Conservation (phyloP, 2,888 invertebrate species). For the Empis livida region DNA sequence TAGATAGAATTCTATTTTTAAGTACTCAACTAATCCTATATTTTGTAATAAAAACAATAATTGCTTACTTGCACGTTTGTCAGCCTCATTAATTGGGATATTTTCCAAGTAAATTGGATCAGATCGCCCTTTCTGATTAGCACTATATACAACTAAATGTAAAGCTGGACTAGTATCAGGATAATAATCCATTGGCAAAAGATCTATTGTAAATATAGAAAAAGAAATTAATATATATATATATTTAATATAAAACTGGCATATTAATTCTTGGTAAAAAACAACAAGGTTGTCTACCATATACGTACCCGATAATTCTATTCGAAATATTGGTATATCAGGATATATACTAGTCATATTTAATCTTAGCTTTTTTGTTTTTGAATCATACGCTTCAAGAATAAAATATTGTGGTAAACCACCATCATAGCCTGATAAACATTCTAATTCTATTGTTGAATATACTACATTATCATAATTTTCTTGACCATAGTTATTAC, state of each 20-base stretch:
- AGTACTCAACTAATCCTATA: too few relatives aligned
- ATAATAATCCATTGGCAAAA: conserved; percentile 33
- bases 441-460: conserved; percentile 60
- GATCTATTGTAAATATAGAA: conserved; percentile 21
- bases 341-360: conserved; percentile 50
- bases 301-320: conserved; percentile 35
- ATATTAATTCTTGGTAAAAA: neutral
- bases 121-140: conserved; percentile 74
- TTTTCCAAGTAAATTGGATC: conserved; percentile 72
- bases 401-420: conserved; percentile 76
- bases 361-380: conserved; percentile 53
- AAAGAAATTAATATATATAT: neutral
- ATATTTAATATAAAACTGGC: neutral
- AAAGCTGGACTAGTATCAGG: conserved; percentile 45
- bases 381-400: conserved; percentile 67
- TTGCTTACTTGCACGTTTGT: conserved; percentile 62
- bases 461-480: conserved; percentile 35
- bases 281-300: neutral
- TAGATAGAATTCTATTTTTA: too few relatives aligned
- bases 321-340: conserved; percentile 48
- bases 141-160: conserved; percentile 67
- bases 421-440: conserved; percentile 79
- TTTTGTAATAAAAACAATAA: too few relatives aligned
- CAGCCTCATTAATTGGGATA: conserved; percentile 76
- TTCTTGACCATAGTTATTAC: conserved; percentile 13